Percentiles rank a stretch among this genome's conserved stretches.
phyloP scores from a whole-genome alignment of 92 coral and sea anemone species.

The Paramuricea clavata region DNA sequence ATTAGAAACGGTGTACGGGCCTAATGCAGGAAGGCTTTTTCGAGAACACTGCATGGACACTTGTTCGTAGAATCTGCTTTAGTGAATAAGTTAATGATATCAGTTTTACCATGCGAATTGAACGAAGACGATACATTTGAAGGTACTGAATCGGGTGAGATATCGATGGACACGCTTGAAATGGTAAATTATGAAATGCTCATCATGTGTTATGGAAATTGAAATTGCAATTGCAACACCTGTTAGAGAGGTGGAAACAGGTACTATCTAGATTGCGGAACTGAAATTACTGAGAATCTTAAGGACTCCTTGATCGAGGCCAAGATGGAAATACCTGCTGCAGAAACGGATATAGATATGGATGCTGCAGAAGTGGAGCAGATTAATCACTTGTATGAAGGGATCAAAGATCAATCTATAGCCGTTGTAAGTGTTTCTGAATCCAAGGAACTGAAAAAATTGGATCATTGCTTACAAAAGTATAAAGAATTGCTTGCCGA shows the following conservation, averaged over 20 bases:
- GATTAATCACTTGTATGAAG: slow-evolving; percentile 35
- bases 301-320: too few relatives aligned
- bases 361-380: slow-evolving; percentile 20
- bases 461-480: slow-evolving; percentile 30
- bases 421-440: background rate
- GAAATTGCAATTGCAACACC: background rate
- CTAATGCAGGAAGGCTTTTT: slow-evolving; percentile 32
- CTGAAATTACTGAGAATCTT: too few relatives aligned
- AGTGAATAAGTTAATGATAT: slow-evolving; percentile 24
- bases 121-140: background rate
- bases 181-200: too few relatives aligned
- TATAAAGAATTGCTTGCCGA: background rate
- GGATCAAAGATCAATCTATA: background rate
- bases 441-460: slow-evolving; percentile 17
- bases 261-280: too few relatives aligned
- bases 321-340: too few relatives aligned
- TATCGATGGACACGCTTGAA: background rate
- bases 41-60: slow-evolving; percentile 31
- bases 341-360: too few relatives aligned
- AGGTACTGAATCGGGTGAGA: too few relatives aligned
- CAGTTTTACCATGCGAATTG: slow-evolving; percentile 28
- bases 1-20: background rate
- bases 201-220: too few relatives aligned
- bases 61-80: slow-evolving; percentile 56
- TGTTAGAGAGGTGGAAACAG: too few relatives aligned